phyloP scores from a whole-genome alignment of 2,113 vertebrate genomes.

The Callospermophilus lateralis region DNA sequence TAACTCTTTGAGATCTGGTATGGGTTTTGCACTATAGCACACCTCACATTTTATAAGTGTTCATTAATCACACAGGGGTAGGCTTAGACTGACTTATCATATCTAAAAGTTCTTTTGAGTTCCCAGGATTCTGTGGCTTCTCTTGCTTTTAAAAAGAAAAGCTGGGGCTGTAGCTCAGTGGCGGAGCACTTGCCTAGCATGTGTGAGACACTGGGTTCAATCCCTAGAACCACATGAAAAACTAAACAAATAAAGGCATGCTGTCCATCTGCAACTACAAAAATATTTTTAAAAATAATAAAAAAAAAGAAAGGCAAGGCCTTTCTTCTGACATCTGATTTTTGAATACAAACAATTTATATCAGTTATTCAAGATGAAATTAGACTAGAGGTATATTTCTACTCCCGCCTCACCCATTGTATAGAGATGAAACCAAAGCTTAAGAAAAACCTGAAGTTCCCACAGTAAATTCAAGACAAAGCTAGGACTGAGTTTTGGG shows the following conservation, averaged over 20 bases:
- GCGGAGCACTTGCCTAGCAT: too few species aligned
- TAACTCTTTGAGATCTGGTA: not conserved
- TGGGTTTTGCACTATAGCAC: not conserved
- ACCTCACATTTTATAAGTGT: not conserved
- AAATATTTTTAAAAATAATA: too few species aligned
- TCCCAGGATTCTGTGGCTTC: not conserved
- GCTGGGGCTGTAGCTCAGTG: too few species aligned
- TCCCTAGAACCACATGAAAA: too few species aligned
- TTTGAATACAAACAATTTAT: slow-evolving; percentile 7
- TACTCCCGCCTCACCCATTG: not conserved
- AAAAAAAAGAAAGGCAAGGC: not conserved
- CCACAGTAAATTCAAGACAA: slow-evolving; percentile 28
- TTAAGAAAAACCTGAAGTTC: not conserved
- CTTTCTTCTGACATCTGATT: not conserved
- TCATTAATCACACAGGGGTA: not conserved
- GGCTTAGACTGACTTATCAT: not conserved
- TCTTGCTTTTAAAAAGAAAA: not conserved
- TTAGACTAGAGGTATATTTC: not conserved
- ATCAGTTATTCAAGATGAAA: not conserved
- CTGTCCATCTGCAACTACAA: too few species aligned
- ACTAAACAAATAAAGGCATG: too few species aligned
- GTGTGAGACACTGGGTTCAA: too few species aligned
- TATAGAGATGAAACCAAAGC: not conserved
- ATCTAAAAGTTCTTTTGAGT: not conserved
- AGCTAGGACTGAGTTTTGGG: not conserved